Evolutionary conservation across 2,113 vertebrate species (phyloP), one percentile per base, ranked within the genome.

Genomic region (Callipepla californica): DNA sequence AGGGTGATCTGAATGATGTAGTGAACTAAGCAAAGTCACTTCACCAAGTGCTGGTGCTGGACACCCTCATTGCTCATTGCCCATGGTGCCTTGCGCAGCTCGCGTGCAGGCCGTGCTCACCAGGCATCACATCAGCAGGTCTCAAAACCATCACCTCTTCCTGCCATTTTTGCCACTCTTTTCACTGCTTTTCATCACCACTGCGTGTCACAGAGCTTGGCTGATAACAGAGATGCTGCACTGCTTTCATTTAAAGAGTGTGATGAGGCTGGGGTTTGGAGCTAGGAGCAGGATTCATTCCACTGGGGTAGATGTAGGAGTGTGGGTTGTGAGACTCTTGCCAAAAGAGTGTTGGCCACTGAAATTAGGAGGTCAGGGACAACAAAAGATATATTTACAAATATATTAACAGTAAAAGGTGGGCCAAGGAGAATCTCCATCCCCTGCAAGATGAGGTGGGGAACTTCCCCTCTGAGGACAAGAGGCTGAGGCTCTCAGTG

Each of bases 21-120:
- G 67, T 68, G 68, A 92, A 73, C 78, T 62, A 86, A 83, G 89
- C 81, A 85, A 89, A 87, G 47, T 32, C 89, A 85, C 67, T 91
- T 95, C 72, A 69, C 50, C 78, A 36, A 92, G 81, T 22, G 42
- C 42, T 13, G n/a, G 42, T 36, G 44, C 67, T 32, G n/a, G 48
- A 7, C 38, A 63, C 19, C 44, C 26, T 75, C 44, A 19, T 9
- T 65, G 44, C 53, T 86, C 16, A 1, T 26, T 70, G 26, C 61
- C 57, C 1, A 5, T 7, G 13, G 70, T 68, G 84, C 63, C 55
- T 26, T 13, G 7, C 0, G 1, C 38, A 65, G 89, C 77, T 66
- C 83, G 59, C 57, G 80, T 78, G 61, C 61, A 21, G 77, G 21
- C 48, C 36, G 26, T 28, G 83, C 58, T 58, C 53, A 76, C 42